Conservation (phyloP, 2,888 invertebrate genomes). For the Drepanosiphum platanoidis region DNA sequence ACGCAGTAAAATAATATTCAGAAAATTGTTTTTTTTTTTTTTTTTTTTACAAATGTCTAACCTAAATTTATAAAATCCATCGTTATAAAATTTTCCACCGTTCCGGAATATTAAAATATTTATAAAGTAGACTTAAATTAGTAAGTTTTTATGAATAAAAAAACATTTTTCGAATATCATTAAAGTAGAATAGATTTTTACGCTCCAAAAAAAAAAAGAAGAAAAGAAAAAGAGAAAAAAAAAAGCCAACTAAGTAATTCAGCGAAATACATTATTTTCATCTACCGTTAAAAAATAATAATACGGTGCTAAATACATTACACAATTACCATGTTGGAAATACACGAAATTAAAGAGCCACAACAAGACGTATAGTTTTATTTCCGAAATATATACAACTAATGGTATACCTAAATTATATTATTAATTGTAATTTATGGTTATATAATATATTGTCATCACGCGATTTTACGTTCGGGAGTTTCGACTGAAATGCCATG, state of each 20-base stretch:
- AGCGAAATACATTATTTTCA: neutral
- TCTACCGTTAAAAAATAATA: neutral
- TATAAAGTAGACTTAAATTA: neutral
- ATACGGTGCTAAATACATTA: neutral
- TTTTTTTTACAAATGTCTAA: neutral
- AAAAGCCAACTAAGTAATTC: too few relatives aligned
- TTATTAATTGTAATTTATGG: neutral
- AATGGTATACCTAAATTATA: neutral
- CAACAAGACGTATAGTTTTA: neutral
- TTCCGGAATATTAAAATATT: neutral
- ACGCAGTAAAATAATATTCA: neutral
- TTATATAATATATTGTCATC: neutral
- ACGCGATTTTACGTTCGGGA: neutral
- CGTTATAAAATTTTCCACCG: neutral
- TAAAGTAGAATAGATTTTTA: too few relatives aligned
- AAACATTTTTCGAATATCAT: neutral
- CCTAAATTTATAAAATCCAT: neutral
- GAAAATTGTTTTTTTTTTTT: too few relatives aligned
- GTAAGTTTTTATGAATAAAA: neutral
- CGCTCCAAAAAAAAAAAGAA: neutral
- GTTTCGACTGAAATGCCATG: neutral
- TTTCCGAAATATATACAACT: neutral
- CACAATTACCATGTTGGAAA: neutral
- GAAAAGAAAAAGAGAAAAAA: too few relatives aligned
- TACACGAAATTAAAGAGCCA: neutral